Conservation (phyloP, 2,113 vertebrate species). For the Spheniscus mendiculus region DNA sequence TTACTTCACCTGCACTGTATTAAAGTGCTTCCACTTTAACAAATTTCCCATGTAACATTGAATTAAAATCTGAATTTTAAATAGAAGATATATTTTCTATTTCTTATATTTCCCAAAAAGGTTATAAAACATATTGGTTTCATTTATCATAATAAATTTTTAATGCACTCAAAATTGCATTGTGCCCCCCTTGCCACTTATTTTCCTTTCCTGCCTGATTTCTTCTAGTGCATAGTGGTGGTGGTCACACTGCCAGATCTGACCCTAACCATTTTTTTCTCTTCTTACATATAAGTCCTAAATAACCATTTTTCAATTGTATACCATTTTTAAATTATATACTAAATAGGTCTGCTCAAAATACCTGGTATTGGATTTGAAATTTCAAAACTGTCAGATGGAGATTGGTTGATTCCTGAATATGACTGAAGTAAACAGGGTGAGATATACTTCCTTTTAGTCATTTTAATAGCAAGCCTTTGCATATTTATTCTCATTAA, state of each 20-base stretch:
- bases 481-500: not conserved
- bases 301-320: not conserved
- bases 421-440: not conserved
- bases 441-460: not conserved
- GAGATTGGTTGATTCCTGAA: not conserved
- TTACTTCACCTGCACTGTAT: not conserved
- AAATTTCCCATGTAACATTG: not conserved
- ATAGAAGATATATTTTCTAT: not conserved
- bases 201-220: not conserved
- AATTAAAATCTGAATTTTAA: not conserved
- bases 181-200: not conserved
- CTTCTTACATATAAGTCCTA: not conserved
- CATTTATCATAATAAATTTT: not conserved
- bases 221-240: not conserved
- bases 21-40: not conserved
- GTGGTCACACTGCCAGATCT: not conserved
- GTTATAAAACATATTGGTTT: not conserved
- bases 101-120: not conserved
- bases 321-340: not conserved
- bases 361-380: not conserved
- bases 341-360: not conserved
- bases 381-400: not conserved
- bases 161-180: not conserved
- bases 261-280: not conserved
- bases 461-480: not conserved